These are phyloP conservation scores for Branchinecta lynchi DNA, from an alignment of 1,140 invertebrate species.

Conservation along the genomic window DNA sequence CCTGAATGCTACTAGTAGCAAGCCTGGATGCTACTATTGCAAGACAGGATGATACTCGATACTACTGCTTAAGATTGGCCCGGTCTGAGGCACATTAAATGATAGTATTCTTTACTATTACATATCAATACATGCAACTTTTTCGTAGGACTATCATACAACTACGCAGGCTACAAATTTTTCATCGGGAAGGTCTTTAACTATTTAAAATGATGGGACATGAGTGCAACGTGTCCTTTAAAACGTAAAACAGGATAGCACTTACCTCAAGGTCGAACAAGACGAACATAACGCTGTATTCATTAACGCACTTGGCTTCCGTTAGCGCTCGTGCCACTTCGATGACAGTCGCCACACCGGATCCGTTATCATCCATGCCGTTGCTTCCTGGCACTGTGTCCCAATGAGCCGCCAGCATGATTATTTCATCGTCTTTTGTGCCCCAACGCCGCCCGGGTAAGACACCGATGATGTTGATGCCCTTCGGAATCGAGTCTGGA, in stretches of 20 bases:
- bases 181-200: too few species aligned
- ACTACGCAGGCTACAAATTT: too few species aligned
- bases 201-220: too few species aligned
- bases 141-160: too few species aligned
- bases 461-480: constrained; percentile 32
- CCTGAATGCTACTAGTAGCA: too few species aligned
- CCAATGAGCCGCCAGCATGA: constrained; percentile 34
- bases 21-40: too few species aligned
- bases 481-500: constrained; percentile 22
- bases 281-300: constrained; percentile 33
- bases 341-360: constrained; percentile 32
- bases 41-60: too few species aligned
- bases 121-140: too few species aligned
- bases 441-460: constrained; percentile 30
- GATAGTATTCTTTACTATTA: too few species aligned
- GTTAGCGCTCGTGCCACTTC: constrained; percentile 26
- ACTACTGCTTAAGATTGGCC: too few species aligned
- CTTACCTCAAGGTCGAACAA: constrained; percentile 34
- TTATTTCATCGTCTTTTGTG: constrained; percentile 29
- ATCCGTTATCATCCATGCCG: constrained; percentile 35
- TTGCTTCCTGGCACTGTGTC: constrained; percentile 29
- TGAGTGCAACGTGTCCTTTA: too few species aligned
- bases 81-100: too few species aligned
- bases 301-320: constrained; percentile 22
- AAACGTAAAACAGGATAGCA: background rate